A percentile compares a stretch with the other conserved stretches of the same genome.
These are phyloP conservation scores for Eutrigla gurnardus DNA, from an alignment of 2,797 vertebrate genomes.

Conservation along the genomic window DNA sequence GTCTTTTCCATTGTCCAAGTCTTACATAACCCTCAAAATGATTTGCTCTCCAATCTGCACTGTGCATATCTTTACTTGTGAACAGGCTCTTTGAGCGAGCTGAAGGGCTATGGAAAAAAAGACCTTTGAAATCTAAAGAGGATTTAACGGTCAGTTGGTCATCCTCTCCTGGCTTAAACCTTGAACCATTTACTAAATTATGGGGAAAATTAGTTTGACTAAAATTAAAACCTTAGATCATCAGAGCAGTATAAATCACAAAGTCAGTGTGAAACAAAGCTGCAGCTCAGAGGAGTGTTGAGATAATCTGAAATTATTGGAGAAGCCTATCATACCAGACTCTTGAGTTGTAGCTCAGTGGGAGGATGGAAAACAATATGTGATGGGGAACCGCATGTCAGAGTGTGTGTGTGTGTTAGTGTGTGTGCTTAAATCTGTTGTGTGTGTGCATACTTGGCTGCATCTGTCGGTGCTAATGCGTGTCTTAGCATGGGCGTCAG, in stretches of 20 bases:
- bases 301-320: constrained; percentile 64
- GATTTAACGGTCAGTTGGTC: constrained; percentile 50
- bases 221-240: constrained; percentile 26
- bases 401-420: constrained; percentile 24
- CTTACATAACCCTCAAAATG: constrained; percentile 63
- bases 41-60: constrained; percentile 55
- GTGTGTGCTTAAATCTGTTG: background rate
- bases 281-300: constrained; percentile 45
- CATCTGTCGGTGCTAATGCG: constrained; percentile 65
- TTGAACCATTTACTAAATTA: constrained; percentile 30
- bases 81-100: constrained; percentile 39
- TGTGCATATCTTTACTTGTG: constrained; percentile 54
- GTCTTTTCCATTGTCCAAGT: constrained; percentile 70
- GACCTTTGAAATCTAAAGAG: constrained; percentile 48
- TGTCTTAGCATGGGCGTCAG: constrained; percentile 71
- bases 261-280: constrained; percentile 42
- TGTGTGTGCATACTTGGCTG: constrained; percentile 55
- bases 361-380: constrained; percentile 71
- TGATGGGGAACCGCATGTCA: constrained; percentile 31
- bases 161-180: constrained; percentile 17
- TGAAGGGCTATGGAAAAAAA: constrained; percentile 33
- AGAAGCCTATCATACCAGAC: constrained; percentile 69
- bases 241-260: constrained; percentile 33
- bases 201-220: constrained; percentile 18
- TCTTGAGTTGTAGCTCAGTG: constrained; percentile 62